A percentile compares a stretch with the other conserved stretches of the same genome.
Conservation (phyloP, 2,113 vertebrate species). For the Mola mola region DNA sequence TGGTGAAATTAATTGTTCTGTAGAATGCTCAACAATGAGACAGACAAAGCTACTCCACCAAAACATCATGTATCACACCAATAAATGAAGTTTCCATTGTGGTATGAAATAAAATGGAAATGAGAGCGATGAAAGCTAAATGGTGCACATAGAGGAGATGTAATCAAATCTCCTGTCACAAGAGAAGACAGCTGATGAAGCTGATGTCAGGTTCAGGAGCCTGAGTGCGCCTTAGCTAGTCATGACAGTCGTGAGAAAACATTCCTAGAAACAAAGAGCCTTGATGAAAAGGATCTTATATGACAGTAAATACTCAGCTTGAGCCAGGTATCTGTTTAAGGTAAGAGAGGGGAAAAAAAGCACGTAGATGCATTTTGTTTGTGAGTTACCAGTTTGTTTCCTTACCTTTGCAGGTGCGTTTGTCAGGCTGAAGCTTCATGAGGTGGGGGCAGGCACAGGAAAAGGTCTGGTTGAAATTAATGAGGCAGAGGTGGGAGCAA, state of each 20-base stretch:
- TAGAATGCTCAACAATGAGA: too few species aligned
- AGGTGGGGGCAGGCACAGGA: conserved; percentile 97
- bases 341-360: not conserved
- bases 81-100: conserved; percentile 15
- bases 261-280: conserved; percentile 4
- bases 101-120: conserved; percentile 27
- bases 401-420: conserved; percentile 91
- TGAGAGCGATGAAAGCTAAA: conserved; percentile 3
- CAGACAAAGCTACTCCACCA: conserved; percentile 1
- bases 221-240: not conserved
- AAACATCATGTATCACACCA: conserved; percentile 12
- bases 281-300: not conserved
- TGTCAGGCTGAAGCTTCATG: conserved; percentile 94
- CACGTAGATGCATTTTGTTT: not conserved
- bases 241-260: conserved; percentile 6
- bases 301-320: not conserved
- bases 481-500: conserved; percentile 96
- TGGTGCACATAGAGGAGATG: conserved; percentile 9
- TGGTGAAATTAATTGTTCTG: too few species aligned
- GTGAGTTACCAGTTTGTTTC: too few species aligned
- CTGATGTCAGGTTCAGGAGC: not conserved
- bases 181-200: conserved; percentile 20
- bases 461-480: conserved; percentile 94
- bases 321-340: not conserved
- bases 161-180: conserved; percentile 22